Evolutionary conservation across 2,888 invertebrate genomes (phyloP).

Genomic region (Tiphia femorata): DNA sequence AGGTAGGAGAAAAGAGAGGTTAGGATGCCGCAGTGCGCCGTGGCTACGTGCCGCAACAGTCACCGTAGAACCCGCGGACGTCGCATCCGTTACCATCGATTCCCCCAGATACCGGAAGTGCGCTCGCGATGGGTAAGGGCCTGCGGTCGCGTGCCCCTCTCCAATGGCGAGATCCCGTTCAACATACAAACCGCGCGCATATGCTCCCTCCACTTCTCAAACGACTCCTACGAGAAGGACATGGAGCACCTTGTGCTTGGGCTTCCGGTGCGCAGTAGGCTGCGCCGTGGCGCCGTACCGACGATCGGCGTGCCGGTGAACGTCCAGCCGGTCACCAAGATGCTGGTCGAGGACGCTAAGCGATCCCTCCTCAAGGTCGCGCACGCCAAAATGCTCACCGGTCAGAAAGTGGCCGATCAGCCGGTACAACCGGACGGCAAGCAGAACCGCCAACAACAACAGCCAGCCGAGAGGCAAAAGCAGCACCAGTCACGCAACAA

Average conservation of each 20-base stretch:
- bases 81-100: slow-evolving; percentile 73
- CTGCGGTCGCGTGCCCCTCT: slow-evolving; percentile 70
- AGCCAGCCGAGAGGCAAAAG: slow-evolving; percentile 24
- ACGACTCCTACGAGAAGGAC: slow-evolving; percentile 72
- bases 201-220: slow-evolving; percentile 72
- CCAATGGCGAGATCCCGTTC: slow-evolving; percentile 65
- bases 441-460: slow-evolving; percentile 23
- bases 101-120: slow-evolving; percentile 72
- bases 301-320: slow-evolving; percentile 66
- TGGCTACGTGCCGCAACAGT: slow-evolving; percentile 72
- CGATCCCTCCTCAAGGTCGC: slow-evolving; percentile 60
- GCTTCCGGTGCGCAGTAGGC: slow-evolving; percentile 70
- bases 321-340: slow-evolving; percentile 66
- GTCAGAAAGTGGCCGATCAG: slow-evolving; percentile 26
- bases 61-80: slow-evolving; percentile 73
- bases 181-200: slow-evolving; percentile 73
- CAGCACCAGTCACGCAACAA: slow-evolving; percentile 33
- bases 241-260: slow-evolving; percentile 72
- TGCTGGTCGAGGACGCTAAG: slow-evolving; percentile 63
- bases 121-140: slow-evolving; percentile 71
- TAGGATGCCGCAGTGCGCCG: slow-evolving; percentile 74
- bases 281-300: slow-evolving; percentile 71
- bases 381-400: slow-evolving; percentile 49
- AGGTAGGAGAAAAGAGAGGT: slow-evolving; percentile 21
- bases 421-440: slow-evolving; percentile 3